Percentiles rank a stretch among this genome's conserved stretches.
Evolutionary conservation across 2,888 invertebrate species (phyloP).

Genomic region (Sarcophaga caerulescens): DNA sequence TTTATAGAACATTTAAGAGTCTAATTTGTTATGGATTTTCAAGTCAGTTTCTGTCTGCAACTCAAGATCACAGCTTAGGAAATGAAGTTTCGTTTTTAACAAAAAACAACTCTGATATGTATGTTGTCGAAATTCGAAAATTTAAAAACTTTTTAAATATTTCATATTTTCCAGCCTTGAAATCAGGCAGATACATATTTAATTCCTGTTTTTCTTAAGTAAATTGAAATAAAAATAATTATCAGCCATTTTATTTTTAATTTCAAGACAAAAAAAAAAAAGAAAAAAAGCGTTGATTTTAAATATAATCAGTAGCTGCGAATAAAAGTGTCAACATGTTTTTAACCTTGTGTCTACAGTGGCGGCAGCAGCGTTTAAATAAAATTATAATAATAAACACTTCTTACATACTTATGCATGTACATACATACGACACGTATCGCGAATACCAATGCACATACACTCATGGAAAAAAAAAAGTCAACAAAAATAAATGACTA

Average conservation of each 20-base stretch:
- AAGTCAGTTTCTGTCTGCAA: too few relatives aligned
- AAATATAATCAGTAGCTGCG: conserved; percentile 56
- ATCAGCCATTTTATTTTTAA: conserved; percentile 43
- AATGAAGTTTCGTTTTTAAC: too few relatives aligned
- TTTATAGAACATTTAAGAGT: too few relatives aligned
- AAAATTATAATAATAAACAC: conserved; percentile 48
- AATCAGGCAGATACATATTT: too few relatives aligned
- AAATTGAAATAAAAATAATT: conserved; percentile 17
- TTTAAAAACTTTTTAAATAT: too few relatives aligned
- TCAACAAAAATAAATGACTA: conserved; percentile 8
- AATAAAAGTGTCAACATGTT: conserved; percentile 63
- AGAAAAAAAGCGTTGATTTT: conserved; percentile 35
- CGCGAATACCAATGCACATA: background rate
- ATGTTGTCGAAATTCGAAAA: too few relatives aligned
- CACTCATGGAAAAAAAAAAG: conserved; percentile 28
- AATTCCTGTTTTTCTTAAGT: background rate
- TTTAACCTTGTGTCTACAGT: conserved; percentile 62
- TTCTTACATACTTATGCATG: conserved; percentile 3
- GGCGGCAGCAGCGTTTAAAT: conserved; percentile 18
- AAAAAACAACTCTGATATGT: too few relatives aligned
- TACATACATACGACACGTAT: background rate
- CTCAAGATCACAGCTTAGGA: too few relatives aligned
- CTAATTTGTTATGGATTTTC: too few relatives aligned
- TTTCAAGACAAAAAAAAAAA: conserved; percentile 24
- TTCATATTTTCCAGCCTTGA: too few relatives aligned